Evolutionary conservation across 2,113 vertebrate genomes (phyloP).

Genomic region (Hassar affinis): DNA sequence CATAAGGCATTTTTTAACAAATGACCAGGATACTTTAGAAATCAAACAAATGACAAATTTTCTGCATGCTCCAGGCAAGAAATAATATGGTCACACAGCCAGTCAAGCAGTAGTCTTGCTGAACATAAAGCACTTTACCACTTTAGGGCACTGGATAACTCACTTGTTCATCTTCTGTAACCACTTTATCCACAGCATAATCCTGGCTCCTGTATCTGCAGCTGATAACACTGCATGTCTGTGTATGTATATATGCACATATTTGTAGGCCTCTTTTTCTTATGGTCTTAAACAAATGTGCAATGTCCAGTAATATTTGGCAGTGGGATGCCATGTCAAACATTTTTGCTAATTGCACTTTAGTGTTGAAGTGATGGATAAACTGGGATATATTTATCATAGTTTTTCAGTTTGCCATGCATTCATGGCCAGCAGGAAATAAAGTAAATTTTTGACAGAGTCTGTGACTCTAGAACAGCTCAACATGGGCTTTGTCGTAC

Average conservation of each 20-base stretch:
- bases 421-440: constrained; percentile 56
- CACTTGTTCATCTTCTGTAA: too few species aligned
- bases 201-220: not conserved
- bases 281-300: not conserved
- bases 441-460: constrained; percentile 58
- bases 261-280: not conserved
- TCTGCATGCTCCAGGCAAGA: not conserved
- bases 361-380: not conserved
- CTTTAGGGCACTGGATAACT: not conserved
- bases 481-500: constrained; percentile 49
- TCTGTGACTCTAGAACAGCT: constrained; percentile 52
- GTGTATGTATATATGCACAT: not conserved
- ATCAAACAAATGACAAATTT: not conserved
- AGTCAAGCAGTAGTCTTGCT: not conserved
- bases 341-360: not conserved
- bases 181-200: not conserved
- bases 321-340: not conserved
- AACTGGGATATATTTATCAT: constrained; percentile 51
- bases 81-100: not conserved
- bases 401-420: constrained; percentile 50
- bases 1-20: not conserved
- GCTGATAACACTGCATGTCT: too few species aligned
- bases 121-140: not conserved
- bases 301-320: not conserved
- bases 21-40: too few species aligned